Evolutionary conservation across 1,140 invertebrate species (phyloP), one percentile per base, ranked within the genome.

Genomic region (Conus betulinus): DNA sequence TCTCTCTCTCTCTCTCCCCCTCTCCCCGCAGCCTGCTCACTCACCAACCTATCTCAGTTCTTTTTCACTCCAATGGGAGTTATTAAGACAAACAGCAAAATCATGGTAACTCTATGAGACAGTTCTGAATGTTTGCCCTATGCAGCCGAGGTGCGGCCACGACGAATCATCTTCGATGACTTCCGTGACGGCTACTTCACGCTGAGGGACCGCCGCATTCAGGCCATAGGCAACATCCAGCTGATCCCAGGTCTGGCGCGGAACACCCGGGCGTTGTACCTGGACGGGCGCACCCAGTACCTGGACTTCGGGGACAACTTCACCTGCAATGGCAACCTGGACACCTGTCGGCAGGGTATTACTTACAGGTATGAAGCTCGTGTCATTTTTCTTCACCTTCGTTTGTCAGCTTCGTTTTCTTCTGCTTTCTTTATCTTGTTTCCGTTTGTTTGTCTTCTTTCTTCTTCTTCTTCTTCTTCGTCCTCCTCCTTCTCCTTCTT

Each of bases 301-400:
- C 52, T 90, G 52, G 89, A 90, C 51, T 55, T 90, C 15, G 89
- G 89, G 17, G 8, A 60, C n/a, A 88, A 90, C 85, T 90, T 90
- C 79, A 90, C 88, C 25, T 90, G 89, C 63, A 87, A 87, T 20
- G 94, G 94, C 81, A 91, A 94, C 88, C 90, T 94, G 20, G 91
- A 93, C 15, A 91, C 91, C 63, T 95, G 94, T 86, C 84, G 83
- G 5, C 91, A 92, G 39, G 94, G 94, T 13, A 93, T 93, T 84
- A 94, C 93, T 0, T 27, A 94, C 51, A 89, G 92, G 15, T 90
- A 93, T 25, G 27, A 23, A 20, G 79, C 84, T 52, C 51, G 39
- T 84, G 23, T 84, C n/a, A 52, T 13, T 55, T 51, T 55, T 51
- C 51, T 55, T 55, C 82, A 17, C 52, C 52, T 55, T 84, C 51